Conservation (phyloP, 2,797 vertebrate species). For the Neoniphon sammara region DNA sequence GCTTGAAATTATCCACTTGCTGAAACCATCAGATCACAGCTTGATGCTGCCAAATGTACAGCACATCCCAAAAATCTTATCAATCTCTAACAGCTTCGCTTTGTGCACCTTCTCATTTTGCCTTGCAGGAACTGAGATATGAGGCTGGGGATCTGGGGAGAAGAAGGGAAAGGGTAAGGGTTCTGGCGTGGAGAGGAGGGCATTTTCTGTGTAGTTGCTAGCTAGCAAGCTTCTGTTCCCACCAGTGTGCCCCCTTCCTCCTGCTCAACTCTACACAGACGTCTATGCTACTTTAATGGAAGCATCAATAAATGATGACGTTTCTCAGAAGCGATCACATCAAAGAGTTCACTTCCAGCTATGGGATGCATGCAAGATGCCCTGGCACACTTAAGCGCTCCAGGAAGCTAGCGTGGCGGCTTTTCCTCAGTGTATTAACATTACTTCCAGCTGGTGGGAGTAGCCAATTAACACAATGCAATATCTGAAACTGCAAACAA, state of each 20-base stretch:
- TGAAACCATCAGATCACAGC: conserved; percentile 20
- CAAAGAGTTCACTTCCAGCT: conserved; percentile 84
- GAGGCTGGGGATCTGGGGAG: conserved; percentile 32
- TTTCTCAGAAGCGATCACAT: conserved; percentile 87
- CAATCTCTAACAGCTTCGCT: conserved; percentile 16
- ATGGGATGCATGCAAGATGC: conserved; percentile 73
- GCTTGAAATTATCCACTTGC: conserved; percentile 7
- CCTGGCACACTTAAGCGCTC: conserved; percentile 77
- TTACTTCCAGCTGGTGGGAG: conserved; percentile 75
- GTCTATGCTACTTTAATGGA: conserved; percentile 83
- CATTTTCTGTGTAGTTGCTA: conserved; percentile 54
- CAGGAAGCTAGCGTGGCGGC: conserved; percentile 67
- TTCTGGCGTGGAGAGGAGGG: conserved; percentile 31
- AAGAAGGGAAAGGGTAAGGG: conserved; percentile 31
- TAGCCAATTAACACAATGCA: conserved; percentile 74
- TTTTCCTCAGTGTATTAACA: conserved; percentile 79
- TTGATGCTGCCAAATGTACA: conserved; percentile 12
- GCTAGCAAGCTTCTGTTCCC: conserved; percentile 53
- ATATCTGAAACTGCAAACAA: conserved; percentile 52
- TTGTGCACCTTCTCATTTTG: conserved; percentile 22
- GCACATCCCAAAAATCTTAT: conserved; percentile 14
- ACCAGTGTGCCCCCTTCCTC: conserved; percentile 48
- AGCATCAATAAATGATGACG: conserved; percentile 90
- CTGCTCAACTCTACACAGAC: conserved; percentile 65
- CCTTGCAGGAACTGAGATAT: not conserved